Conservation (phyloP, 2,113 vertebrate genomes). For the Canis aureus region DNA sequence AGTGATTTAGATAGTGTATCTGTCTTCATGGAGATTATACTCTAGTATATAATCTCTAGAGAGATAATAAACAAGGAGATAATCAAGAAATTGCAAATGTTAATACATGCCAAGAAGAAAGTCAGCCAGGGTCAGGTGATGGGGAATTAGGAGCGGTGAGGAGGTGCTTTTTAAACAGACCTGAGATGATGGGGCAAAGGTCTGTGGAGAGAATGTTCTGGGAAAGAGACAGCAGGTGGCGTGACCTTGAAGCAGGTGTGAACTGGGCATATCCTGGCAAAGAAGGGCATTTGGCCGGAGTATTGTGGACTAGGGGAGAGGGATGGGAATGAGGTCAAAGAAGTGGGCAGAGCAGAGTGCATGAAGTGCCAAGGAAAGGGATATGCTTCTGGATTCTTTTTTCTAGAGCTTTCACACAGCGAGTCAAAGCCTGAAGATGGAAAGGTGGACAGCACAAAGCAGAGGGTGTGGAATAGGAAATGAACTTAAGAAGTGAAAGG, state of each 20-base stretch:
- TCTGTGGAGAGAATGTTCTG: neutral
- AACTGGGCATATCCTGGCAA: neutral
- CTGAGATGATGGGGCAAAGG: neutral
- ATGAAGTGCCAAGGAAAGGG: neutral
- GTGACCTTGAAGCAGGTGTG: neutral
- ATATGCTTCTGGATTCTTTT: conserved; percentile 23
- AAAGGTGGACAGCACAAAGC: neutral
- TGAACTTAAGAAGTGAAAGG: neutral
- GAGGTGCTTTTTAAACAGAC: neutral
- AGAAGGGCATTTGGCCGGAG: neutral
- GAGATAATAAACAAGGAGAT: neutral
- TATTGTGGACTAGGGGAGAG: neutral
- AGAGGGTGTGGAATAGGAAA: neutral
- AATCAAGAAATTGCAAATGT: neutral
- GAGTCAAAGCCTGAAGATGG: neutral
- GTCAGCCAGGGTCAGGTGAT: neutral
- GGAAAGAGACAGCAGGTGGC: neutral
- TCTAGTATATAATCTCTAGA: neutral
- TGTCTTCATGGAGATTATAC: neutral
- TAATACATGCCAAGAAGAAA: neutral
- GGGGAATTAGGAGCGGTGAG: neutral
- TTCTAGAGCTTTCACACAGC: neutral
- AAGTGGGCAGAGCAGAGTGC: neutral
- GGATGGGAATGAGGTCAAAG: conserved; percentile 4
- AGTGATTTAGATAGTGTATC: neutral